Percentiles rank a stretch among this genome's conserved stretches.
These are phyloP conservation scores for Lasiurus cinereus DNA, from an alignment of 2,113 vertebrate genomes.

Conservation along the genomic window DNA sequence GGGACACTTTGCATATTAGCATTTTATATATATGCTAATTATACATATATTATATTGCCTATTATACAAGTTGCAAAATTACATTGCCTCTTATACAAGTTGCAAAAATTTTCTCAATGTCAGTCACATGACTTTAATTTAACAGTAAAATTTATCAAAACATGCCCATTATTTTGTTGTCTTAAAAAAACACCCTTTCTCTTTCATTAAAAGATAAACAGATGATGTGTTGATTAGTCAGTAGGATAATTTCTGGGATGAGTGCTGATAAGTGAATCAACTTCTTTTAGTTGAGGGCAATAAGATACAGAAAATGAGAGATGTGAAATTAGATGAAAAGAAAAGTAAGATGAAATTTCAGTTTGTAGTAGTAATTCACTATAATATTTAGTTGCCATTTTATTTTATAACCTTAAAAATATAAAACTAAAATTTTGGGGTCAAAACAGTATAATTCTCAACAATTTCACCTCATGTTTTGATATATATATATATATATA, in stretches of 20 bases:
- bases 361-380: background rate
- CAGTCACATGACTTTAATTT: background rate
- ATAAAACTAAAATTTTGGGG: background rate
- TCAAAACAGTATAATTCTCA: background rate
- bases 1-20: too few species aligned
- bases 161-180: background rate
- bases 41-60: background rate
- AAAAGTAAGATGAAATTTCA: background rate
- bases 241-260: background rate
- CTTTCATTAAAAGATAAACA: background rate
- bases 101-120: background rate
- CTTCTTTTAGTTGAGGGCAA: background rate
- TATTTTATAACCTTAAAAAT: background rate
- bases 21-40: too few species aligned
- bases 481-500: background rate
- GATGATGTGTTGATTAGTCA: background rate
- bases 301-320: background rate
- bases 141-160: background rate
- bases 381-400: background rate
- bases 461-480: background rate
- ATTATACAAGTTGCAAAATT: slow-evolving; percentile 3
- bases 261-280: background rate
- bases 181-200: background rate
- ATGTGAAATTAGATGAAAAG: background rate
- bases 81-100: background rate